Base-by-base conservation (phyloP, 2,888 invertebrate genomes). In the Drosophila affinis region DNA sequence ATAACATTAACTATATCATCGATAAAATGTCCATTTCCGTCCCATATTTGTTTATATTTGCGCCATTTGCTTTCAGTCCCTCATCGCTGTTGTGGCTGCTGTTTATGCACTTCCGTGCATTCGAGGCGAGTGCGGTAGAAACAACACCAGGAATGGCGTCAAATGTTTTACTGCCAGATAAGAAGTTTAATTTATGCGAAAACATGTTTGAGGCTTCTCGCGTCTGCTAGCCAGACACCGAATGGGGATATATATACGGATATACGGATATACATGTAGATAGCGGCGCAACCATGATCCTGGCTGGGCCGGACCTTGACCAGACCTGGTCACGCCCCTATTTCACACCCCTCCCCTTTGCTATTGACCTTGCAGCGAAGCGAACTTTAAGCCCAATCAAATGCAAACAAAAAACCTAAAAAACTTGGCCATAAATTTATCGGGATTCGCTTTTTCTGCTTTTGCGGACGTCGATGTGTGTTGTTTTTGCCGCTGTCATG, bases 131-230 rank as follows among this genome's bases (percentile, higher is more conserved):
- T 59, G 54, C 72, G 67, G 47, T 65, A 79, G 62, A 57, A 59
- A 51, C 65, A 56, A 53, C 65, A 71, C 49, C 78, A 67, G 68
- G 75, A 77, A 77, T 78, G 83, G 72, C 84, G 72, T 84, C 88
- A 88, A 87, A 87, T 89, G 89, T 78, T 88, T 79, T 78, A 83
- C 77, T 79, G 79, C 81, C 86, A 80, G 89, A 89, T 89, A 89
- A 89, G 89, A 87, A 86, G 79, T 81, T 89, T 86, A 89, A 89
- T 89, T 89, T 89, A 89, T 89, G 89, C 89, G 89, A 86, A 88
- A 86, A 82, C 89, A 88, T 89, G 88, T 86, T 87, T 85, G 87
- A 77, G 75, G 79, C 75, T 69, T 73, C 75, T 65, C 73, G 71
- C 24, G 39, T 56, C 65, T 56, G 65, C 44, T 49, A 49, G 48